Conservation (phyloP, 2,113 vertebrate genomes). For the Entomyzon cyanotis region DNA sequence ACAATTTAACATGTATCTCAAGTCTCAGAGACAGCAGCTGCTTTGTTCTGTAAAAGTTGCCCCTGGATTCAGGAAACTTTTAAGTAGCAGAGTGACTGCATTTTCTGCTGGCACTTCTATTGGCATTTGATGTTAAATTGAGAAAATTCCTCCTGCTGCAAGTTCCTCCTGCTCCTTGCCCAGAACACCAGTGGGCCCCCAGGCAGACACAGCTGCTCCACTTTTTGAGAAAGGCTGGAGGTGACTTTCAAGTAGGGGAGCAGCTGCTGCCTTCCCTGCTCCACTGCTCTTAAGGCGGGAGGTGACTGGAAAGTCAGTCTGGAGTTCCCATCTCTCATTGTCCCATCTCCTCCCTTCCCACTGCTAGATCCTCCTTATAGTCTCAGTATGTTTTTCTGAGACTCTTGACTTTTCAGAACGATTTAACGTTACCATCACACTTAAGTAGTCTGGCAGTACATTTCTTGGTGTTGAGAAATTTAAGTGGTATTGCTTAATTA, state of each 20-base stretch:
- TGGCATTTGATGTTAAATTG: neutral
- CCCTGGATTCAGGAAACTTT: neutral
- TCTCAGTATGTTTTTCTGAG: neutral
- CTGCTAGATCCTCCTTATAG: neutral
- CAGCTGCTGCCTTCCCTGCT: neutral
- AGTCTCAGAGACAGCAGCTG: neutral
- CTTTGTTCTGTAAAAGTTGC: neutral
- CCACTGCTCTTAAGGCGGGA: neutral
- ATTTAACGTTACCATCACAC: neutral
- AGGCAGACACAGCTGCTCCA: constrained; percentile 25
- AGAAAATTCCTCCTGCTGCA: neutral
- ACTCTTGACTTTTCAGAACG: neutral
- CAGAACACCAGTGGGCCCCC: neutral
- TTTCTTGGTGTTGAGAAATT: neutral
- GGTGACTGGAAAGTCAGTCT: neutral
- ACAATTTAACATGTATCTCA: neutral
- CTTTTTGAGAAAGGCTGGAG: neutral
- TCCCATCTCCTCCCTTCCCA: neutral
- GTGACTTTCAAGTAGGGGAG: neutral
- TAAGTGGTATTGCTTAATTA: neutral
- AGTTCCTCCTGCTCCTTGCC: neutral
- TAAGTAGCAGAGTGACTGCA: neutral
- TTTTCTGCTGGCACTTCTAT: neutral
- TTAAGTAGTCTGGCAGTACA: neutral
- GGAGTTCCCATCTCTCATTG: neutral